Evolutionary conservation across 2,113 vertebrate species (phyloP).

Genomic region (Vireo altiloquus): DNA sequence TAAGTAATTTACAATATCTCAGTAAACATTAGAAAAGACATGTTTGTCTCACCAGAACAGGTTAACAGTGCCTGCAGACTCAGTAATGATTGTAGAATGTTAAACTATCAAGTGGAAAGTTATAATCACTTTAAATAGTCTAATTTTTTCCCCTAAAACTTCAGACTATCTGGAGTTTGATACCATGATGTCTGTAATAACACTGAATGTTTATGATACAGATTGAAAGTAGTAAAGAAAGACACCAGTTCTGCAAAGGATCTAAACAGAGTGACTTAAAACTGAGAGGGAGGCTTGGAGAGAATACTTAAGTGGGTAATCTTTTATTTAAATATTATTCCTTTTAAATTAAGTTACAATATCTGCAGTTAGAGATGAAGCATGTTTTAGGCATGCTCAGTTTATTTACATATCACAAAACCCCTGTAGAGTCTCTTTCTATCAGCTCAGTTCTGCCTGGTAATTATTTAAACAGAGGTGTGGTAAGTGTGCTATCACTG

Average conservation of each 20-base stretch:
- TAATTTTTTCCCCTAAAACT: slow-evolving; percentile 42
- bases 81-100: slow-evolving; percentile 36
- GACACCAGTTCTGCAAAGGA: slow-evolving; percentile 21
- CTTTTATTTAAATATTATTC: slow-evolving; percentile 47
- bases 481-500: not conserved
- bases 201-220: slow-evolving; percentile 33
- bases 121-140: slow-evolving; percentile 58
- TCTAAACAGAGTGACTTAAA: slow-evolving; percentile 19
- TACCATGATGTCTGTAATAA: slow-evolving; percentile 20
- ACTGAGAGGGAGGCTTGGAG: not conserved
- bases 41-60: slow-evolving; percentile 62
- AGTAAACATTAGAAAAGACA: slow-evolving; percentile 69
- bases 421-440: not conserved
- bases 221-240: slow-evolving; percentile 34
- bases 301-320: slow-evolving; percentile 32
- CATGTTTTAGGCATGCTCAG: not conserved
- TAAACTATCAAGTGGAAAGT: slow-evolving; percentile 62
- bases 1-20: slow-evolving; percentile 78
- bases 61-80: slow-evolving; percentile 45
- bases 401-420: slow-evolving; percentile 1
- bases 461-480: not conserved
- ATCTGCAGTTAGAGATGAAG: slow-evolving; percentile 9
- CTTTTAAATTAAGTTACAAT: slow-evolving; percentile 3
- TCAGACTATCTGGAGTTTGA: slow-evolving; percentile 37
- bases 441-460: not conserved